A percentile compares a stretch with the other conserved stretches of the same genome.
Evolutionary conservation across 2,888 invertebrate species (phyloP).

Genomic region (Drosophila multiciliata): DNA sequence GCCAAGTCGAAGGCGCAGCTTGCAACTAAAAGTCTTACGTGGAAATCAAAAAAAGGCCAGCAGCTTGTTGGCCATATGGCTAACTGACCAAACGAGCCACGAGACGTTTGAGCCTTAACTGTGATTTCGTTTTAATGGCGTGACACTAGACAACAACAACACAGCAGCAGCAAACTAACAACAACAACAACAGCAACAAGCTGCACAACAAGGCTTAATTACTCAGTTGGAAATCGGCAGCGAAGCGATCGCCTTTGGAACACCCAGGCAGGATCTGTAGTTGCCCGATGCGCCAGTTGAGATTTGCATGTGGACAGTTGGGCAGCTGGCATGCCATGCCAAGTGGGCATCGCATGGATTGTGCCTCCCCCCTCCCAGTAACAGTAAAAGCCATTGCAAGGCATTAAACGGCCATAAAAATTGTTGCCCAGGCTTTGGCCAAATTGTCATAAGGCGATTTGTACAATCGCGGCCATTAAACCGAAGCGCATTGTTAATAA

Average conservation of each 20-base stretch:
- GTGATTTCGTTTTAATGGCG: constrained; percentile 81
- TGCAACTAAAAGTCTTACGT: constrained; percentile 62
- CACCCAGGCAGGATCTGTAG: constrained; percentile 71
- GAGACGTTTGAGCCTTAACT: constrained; percentile 67
- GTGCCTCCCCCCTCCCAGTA: constrained; percentile 14
- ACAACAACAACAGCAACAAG: constrained; percentile 40
- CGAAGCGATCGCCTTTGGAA: constrained; percentile 67
- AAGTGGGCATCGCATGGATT: neutral
- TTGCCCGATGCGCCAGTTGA: constrained; percentile 55
- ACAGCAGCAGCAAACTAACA: constrained; percentile 3
- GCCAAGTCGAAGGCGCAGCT: constrained; percentile 20
- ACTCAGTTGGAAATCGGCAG: constrained; percentile 77
- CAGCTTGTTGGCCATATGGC: constrained; percentile 46
- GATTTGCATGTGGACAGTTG: constrained; percentile 67
- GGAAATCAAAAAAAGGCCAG: constrained; percentile 63
- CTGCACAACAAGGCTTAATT: constrained; percentile 75
- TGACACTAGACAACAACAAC: constrained; percentile 75
- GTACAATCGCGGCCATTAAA: constrained; percentile 80
- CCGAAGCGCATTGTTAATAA: constrained; percentile 79
- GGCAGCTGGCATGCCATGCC: neutral
- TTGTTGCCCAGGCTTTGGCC: constrained; percentile 63
- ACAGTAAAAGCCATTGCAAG: constrained; percentile 72
- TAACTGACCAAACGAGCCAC: constrained; percentile 53
- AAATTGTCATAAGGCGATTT: constrained; percentile 81
- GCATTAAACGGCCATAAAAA: constrained; percentile 81